phyloP scores from a whole-genome alignment of 1,140 invertebrate genomes.

The Drosophila parabipectinata region DNA sequence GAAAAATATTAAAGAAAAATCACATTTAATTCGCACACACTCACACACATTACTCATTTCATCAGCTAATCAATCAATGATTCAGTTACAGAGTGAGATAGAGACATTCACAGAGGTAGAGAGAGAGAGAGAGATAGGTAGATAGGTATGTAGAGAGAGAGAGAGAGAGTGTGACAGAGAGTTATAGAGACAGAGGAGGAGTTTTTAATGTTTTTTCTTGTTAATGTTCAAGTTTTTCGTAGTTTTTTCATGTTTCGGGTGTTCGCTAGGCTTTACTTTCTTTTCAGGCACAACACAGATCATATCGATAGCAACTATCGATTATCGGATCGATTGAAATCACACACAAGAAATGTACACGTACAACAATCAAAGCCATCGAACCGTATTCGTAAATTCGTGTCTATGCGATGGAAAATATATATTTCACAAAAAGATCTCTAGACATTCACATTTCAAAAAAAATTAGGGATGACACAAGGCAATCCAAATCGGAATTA shows the following conservation, averaged over 20 bases:
- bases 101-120: constrained; percentile 14
- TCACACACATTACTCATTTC: constrained; percentile 28
- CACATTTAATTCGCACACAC: constrained; percentile 9
- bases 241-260: constrained; percentile 17
- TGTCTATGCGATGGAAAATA: constrained; percentile 28
- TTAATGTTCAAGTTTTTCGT: constrained; percentile 28
- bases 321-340: constrained; percentile 10
- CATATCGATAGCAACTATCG: constrained; percentile 33
- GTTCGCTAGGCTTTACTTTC: constrained; percentile 42
- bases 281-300: constrained; percentile 45
- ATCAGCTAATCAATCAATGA: constrained; percentile 30
- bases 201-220: constrained; percentile 33
- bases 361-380: constrained; percentile 47
- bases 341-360: constrained; percentile 19
- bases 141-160: constrained; percentile 17
- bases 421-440: constrained; percentile 1
- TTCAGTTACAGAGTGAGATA: constrained; percentile 21
- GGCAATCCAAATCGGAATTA: constrained; percentile 58
- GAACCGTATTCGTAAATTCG: constrained; percentile 18
- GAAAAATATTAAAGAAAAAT: constrained; percentile 11
- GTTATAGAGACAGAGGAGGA: constrained; percentile 16
- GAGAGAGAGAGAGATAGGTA: not conserved
- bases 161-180: constrained; percentile 15
- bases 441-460: constrained; percentile 9
- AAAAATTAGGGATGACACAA: constrained; percentile 28